These are phyloP conservation scores for Haemorhous mexicanus DNA, from an alignment of 2,113 vertebrate genomes.

Conservation along the genomic window DNA sequence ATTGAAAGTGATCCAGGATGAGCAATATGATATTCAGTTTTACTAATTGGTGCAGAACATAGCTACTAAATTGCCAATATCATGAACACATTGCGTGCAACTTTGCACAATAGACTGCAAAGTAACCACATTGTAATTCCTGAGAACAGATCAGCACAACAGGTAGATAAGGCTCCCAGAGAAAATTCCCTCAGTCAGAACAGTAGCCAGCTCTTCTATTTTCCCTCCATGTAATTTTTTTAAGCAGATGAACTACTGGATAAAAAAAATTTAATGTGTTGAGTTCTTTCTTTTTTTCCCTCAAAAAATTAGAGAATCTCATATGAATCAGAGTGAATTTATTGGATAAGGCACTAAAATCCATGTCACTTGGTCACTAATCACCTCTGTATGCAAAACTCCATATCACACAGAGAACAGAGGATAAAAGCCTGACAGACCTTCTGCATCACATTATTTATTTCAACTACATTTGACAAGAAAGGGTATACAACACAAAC, in stretches of 20 bases:
- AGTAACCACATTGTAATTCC: conserved; percentile 48
- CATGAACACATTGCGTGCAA: conserved; percentile 33
- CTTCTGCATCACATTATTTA: background rate
- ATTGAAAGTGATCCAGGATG: conserved; percentile 58
- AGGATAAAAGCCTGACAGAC: background rate
- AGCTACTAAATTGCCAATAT: conserved; percentile 48
- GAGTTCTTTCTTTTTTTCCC: fast-evolving
- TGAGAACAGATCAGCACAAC: conserved; percentile 5
- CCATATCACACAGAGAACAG: background rate
- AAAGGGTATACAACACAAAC: background rate
- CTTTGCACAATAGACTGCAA: conserved; percentile 42
- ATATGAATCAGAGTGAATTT: background rate
- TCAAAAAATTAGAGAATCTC: background rate
- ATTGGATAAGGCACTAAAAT: background rate
- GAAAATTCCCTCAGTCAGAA: background rate
- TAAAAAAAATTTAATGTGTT: background rate
- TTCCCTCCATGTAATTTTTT: background rate
- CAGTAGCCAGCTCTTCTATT: background rate
- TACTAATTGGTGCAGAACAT: conserved; percentile 49
- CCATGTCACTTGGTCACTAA: background rate
- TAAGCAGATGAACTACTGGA: background rate
- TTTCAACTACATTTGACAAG: background rate
- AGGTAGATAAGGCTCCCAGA: background rate
- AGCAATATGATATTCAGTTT: conserved; percentile 23
- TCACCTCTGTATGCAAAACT: background rate